Conservation (phyloP, 2,797 vertebrate species). For the Gadopsis bispinosus region DNA sequence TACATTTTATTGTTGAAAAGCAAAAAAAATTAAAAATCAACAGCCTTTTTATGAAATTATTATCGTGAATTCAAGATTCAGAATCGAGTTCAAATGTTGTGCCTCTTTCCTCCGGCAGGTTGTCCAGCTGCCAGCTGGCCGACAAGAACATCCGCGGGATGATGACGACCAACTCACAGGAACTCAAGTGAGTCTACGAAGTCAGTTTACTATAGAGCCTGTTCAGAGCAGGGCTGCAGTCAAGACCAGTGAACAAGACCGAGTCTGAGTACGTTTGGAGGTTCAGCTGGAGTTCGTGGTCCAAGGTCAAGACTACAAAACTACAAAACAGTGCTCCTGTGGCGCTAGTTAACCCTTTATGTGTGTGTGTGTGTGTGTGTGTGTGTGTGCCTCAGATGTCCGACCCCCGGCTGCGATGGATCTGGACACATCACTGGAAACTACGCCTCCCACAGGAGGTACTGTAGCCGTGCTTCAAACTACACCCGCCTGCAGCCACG, state of each 20-base stretch:
- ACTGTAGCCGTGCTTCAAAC: slow-evolving; percentile 31
- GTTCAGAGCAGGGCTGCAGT: background rate
- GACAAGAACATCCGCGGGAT: slow-evolving; percentile 96
- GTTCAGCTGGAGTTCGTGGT: background rate
- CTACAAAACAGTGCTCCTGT: background rate
- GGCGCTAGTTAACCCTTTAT: background rate
- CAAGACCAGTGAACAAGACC: background rate
- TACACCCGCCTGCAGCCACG: fast-evolving
- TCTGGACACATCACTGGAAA: slow-evolving; percentile 99
- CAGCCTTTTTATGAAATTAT: no score
- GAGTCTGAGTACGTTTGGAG: background rate
- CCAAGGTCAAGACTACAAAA: background rate
- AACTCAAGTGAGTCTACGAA: slow-evolving; percentile 92
- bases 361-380: background rate
- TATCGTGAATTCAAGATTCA: no score
- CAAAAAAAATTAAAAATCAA: background rate
- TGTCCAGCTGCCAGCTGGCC: slow-evolving; percentile 96
- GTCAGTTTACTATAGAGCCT: background rate
- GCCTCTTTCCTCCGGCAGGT: slow-evolving; percentile 85
- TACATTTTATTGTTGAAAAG: no score
- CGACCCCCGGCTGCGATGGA: slow-evolving; percentile 96
- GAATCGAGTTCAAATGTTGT: background rate
- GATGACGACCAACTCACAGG: slow-evolving; percentile 94
- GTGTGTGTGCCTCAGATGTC: slow-evolving; percentile 86
- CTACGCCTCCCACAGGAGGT: slow-evolving; percentile 99